A percentile compares a stretch with the other conserved stretches of the same genome.
phyloP scores from a whole-genome alignment of 2,797 vertebrate genomes.

The Zenarchopterus dispar region DNA sequence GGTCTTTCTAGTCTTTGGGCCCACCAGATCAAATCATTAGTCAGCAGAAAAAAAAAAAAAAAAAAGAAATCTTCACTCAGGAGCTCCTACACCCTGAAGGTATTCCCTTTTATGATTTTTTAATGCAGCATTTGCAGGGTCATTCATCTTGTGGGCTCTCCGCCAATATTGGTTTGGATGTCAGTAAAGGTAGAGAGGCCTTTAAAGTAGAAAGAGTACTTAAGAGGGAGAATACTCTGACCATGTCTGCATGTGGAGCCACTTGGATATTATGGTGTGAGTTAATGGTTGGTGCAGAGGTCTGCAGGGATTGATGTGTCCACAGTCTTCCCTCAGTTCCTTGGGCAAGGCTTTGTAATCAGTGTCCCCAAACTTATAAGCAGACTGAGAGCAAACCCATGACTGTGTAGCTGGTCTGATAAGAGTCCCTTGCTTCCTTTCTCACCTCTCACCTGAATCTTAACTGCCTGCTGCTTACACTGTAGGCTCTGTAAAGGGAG shows the following conservation, averaged over 20 bases:
- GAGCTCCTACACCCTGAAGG: conserved; percentile 61
- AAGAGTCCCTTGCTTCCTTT: conserved; percentile 51
- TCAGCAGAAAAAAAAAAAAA: conserved; percentile 66
- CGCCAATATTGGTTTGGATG: conserved; percentile 47
- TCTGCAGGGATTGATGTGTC: conserved; percentile 44
- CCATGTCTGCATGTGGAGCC: conserved; percentile 19
- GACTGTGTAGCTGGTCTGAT: conserved; percentile 52
- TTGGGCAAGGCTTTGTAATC: conserved; percentile 54
- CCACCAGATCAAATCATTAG: conserved; percentile 54
- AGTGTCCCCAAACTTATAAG: conserved; percentile 45
- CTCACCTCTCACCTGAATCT: conserved; percentile 48
- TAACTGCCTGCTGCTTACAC: conserved; percentile 40
- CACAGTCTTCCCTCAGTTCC: conserved; percentile 32
- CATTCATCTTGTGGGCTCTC: conserved; percentile 71
- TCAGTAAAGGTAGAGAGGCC: conserved; percentile 37
- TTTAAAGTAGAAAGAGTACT: conserved; percentile 36
- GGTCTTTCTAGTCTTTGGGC: conserved; percentile 39
- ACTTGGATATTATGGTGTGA: conserved; percentile 33
- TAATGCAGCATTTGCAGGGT: conserved; percentile 72
- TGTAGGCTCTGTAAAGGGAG: conserved; percentile 30
- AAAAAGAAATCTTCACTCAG: conserved; percentile 19
- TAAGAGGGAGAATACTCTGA: conserved; percentile 22
- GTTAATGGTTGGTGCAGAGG: conserved; percentile 39
- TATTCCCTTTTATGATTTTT: conserved; percentile 77
- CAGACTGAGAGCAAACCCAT: conserved; percentile 31